Evolutionary conservation across 2,888 invertebrate genomes (phyloP).

Genomic region (Saturnia pavonia): DNA sequence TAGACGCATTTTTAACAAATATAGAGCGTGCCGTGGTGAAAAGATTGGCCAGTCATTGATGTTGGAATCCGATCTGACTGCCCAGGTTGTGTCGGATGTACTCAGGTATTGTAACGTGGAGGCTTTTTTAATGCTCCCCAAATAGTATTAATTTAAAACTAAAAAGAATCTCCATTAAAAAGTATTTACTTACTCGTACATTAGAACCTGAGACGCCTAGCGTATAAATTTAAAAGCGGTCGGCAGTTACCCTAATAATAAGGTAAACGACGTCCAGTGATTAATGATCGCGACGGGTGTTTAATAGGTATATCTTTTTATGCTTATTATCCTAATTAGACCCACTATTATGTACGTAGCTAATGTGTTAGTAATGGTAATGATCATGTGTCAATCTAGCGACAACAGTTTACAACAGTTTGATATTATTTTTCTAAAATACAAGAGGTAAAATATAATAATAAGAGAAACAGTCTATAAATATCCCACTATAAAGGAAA

Average conservation of each 20-base stretch:
- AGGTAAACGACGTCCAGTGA: slow-evolving; percentile 49
- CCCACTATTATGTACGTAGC: slow-evolving; percentile 3
- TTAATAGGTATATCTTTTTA: slow-evolving; percentile 1
- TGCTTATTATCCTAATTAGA: slow-evolving; percentile 14
- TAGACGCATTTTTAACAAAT: no score
- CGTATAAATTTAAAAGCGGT: slow-evolving; percentile 59
- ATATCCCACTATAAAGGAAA: no score
- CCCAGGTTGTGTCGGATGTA: no score
- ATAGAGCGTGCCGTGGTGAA: no score
- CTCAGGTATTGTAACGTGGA: no score
- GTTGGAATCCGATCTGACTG: no score
- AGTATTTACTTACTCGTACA: not conserved
- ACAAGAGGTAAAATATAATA: not conserved
- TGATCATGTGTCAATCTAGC: not conserved
- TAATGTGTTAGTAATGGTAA: not conserved
- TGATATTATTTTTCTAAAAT: slow-evolving; percentile 3
- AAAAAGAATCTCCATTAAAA: not conserved
- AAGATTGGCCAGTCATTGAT: no score
- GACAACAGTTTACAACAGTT: not conserved
- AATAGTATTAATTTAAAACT: no score
- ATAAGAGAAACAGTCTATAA: no score
- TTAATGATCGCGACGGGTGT: slow-evolving; percentile 45
- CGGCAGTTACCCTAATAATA: slow-evolving; percentile 59
- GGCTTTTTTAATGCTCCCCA: no score
- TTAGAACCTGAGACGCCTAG: slow-evolving; percentile 18